Evolutionary conservation across 2,888 invertebrate species (phyloP).

Genomic region (Apamea epomidion): DNA sequence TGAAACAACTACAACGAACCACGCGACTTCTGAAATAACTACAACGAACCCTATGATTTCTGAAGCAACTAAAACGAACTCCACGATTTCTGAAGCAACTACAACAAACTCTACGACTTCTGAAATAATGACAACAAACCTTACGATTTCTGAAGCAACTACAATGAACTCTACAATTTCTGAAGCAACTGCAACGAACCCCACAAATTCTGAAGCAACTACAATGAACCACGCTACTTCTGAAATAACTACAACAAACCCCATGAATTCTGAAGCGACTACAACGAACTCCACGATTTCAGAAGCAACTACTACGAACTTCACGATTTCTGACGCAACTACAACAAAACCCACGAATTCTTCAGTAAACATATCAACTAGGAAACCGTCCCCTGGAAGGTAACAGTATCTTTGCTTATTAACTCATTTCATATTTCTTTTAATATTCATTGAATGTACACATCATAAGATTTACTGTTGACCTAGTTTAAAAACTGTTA

Average conservation of each 20-base stretch:
- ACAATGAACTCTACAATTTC: accelerated
- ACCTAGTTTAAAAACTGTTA: neutral
- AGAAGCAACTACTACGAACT: accelerated
- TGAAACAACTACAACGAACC: neutral
- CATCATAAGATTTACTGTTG: neutral
- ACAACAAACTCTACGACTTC: too few species aligned
- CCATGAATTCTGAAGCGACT: neutral
- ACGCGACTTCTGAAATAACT: neutral
- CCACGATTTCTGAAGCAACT: accelerated
- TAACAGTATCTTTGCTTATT: neutral
- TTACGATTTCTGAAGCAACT: accelerated
- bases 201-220: too few species aligned
- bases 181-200: accelerated
- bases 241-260: neutral
- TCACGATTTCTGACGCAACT: too few species aligned
- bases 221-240: too few species aligned
- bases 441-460: neutral
- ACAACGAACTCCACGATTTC: accelerated
- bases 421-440: neutral
- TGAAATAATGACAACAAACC: accelerated
- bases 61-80: too few species aligned
- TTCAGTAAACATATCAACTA: too few species aligned
- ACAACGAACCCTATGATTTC: too few species aligned
- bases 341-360: neutral
- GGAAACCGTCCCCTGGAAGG: neutral